These are phyloP conservation scores for Chionomys nivalis DNA, from an alignment of 2,113 vertebrate species.

Conservation along the genomic window DNA sequence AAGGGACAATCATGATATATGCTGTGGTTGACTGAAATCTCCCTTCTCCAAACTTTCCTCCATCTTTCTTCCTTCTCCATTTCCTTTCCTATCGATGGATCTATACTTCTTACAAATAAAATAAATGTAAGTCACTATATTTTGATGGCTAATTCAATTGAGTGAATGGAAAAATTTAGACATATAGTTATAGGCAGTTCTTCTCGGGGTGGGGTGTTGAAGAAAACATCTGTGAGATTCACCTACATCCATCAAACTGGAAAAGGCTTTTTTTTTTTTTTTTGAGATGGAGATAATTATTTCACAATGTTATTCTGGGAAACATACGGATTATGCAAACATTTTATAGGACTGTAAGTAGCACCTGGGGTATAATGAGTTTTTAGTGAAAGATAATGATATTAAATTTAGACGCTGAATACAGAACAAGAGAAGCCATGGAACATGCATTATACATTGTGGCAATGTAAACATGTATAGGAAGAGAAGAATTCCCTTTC, in stretches of 20 bases:
- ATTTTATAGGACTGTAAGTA: not conserved
- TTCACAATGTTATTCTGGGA: not conserved
- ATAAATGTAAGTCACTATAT: not conserved
- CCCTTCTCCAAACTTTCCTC: not conserved
- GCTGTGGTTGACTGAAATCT: not conserved
- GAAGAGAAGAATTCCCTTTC: not conserved
- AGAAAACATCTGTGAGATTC: not conserved
- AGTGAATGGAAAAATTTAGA: not conserved
- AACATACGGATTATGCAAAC: rapidly evolving
- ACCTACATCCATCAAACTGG: not conserved
- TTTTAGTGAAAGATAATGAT: not conserved
- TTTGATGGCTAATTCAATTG: not conserved
- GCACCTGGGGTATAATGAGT: not conserved
- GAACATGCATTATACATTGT: not conserved
- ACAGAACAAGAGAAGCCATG: not conserved
- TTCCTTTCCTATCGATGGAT: not conserved
- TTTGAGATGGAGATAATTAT: not conserved
- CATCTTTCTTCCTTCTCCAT: not conserved
- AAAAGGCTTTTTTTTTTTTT: not conserved
- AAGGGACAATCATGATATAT: not conserved
- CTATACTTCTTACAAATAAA: not conserved
- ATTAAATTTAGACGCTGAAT: not conserved
- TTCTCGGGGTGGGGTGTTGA: too few species aligned
- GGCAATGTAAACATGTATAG: not conserved
- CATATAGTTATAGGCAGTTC: not conserved